These are phyloP conservation scores for Poeciliopsis prolifica DNA, from an alignment of 2,113 vertebrate species.

Conservation along the genomic window DNA sequence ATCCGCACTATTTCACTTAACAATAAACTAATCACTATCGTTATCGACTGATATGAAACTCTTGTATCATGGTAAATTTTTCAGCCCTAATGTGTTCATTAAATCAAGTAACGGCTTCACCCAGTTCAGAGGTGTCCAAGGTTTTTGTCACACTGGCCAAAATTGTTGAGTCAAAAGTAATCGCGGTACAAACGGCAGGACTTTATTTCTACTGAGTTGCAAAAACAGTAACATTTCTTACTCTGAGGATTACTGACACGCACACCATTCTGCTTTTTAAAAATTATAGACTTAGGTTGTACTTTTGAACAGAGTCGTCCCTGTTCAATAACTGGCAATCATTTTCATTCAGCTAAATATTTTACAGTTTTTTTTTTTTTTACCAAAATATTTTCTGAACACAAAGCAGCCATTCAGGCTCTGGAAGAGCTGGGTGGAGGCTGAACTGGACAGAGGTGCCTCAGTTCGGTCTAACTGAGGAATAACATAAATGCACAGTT, in stretches of 20 bases:
- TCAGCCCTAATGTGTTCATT: no score
- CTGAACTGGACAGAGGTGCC: slow-evolving; percentile 37
- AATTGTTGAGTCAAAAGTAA: no score
- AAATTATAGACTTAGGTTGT: slow-evolving; percentile 2
- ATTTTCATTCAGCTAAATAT: slow-evolving; percentile 42
- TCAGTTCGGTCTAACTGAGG: slow-evolving; percentile 27
- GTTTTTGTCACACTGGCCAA: no score
- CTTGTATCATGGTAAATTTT: no score
- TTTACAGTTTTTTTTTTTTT: not conserved
- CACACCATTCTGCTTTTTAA: not conserved
- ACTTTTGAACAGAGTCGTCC: slow-evolving; percentile 1
- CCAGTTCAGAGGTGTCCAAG: no score
- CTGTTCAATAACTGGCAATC: slow-evolving; percentile 14
- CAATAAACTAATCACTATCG: no score
- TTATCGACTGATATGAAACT: no score
- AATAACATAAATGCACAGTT: slow-evolving; percentile 11
- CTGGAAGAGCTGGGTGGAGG: slow-evolving; percentile 16
- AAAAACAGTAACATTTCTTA: not conserved
- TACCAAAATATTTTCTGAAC: slow-evolving; percentile 15
- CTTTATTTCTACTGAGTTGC: no score
- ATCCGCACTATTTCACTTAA: no score
- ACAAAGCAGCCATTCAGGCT: slow-evolving; percentile 60
- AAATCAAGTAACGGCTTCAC: no score
- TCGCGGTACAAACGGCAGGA: no score
- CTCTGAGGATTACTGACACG: not conserved